Conservation (phyloP, 2,797 vertebrate species). For the Aselliscus stoliczkanus region DNA sequence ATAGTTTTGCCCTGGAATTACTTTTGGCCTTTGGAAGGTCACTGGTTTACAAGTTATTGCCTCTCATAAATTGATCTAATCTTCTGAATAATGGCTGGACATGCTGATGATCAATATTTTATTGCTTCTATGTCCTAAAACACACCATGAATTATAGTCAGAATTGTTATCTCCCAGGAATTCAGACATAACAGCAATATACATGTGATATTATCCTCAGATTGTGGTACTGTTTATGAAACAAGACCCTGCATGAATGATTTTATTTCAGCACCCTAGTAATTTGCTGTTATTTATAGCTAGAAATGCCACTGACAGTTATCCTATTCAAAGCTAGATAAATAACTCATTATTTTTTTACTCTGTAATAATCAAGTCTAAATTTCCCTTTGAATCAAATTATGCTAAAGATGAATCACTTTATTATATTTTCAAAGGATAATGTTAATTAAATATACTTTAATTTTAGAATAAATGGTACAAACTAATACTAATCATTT, state of each 20-base stretch:
- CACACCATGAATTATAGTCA: conserved; percentile 70
- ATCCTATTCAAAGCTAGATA: conserved; percentile 49
- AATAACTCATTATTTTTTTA: conserved; percentile 62
- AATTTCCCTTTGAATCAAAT: conserved; percentile 49
- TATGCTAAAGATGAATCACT: not conserved
- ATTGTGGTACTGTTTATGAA: conserved; percentile 75
- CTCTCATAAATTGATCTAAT: conserved; percentile 72
- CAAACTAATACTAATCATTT: not conserved
- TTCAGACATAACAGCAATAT: conserved; percentile 70
- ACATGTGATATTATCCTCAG: conserved; percentile 67
- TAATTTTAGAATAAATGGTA: not conserved
- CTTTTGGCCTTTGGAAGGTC: conserved; percentile 51
- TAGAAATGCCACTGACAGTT: conserved; percentile 54
- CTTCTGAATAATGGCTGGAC: conserved; percentile 73
- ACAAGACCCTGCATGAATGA: conserved; percentile 65
- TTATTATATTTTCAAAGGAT: not conserved
- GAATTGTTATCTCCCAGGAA: conserved; percentile 53
- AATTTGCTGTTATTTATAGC: conserved; percentile 74
- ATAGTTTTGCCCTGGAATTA: conserved; percentile 38
- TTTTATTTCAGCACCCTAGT: conserved; percentile 75
- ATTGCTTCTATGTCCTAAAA: conserved; percentile 70
- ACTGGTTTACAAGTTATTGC: conserved; percentile 73
- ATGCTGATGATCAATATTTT: conserved; percentile 75
- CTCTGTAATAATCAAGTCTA: conserved; percentile 30
- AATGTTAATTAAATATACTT: not conserved